Evolutionary conservation across 2,888 invertebrate species (phyloP).

Genomic region (Zeuzera pyrina): DNA sequence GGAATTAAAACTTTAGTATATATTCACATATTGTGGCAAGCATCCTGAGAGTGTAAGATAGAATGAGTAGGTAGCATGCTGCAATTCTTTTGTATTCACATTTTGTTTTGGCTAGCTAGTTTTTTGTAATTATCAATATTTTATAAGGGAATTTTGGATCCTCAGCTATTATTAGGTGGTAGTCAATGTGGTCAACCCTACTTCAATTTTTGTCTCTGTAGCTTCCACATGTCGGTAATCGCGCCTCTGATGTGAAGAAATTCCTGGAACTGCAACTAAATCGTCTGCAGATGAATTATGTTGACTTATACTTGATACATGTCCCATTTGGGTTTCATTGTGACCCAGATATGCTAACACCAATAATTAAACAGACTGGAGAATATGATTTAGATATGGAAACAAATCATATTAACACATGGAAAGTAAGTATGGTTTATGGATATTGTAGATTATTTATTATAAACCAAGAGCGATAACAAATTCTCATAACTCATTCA

Average conservation of each 20-base stretch:
- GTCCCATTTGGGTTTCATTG: slow-evolving; percentile 79
- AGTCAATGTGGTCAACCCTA: not conserved
- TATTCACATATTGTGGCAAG: too few relatives aligned
- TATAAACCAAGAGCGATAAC: not conserved
- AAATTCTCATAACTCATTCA: not conserved
- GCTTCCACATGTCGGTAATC: slow-evolving; percentile 80
- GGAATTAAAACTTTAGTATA: too few relatives aligned
- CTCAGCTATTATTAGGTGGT: not conserved
- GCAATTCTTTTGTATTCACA: too few relatives aligned
- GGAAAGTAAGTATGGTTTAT: slow-evolving; percentile 70
- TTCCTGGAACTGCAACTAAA: slow-evolving; percentile 77
- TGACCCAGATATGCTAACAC: slow-evolving; percentile 67
- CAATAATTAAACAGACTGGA: slow-evolving; percentile 73
- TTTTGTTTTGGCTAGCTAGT: too few relatives aligned
- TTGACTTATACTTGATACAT: slow-evolving; percentile 86
- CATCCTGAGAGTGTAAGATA: too few relatives aligned
- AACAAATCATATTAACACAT: slow-evolving; percentile 78
- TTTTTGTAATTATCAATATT: too few relatives aligned
- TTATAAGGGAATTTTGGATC: too few relatives aligned
- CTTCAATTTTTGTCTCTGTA: slow-evolving; percentile 36
- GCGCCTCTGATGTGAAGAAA: slow-evolving; percentile 76
- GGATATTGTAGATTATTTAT: not conserved
- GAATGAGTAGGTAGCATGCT: too few relatives aligned
- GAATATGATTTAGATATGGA: slow-evolving; percentile 72
- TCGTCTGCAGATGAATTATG: slow-evolving; percentile 77